These are phyloP conservation scores for Andricus quercusramuli DNA, from an alignment of 2,888 invertebrate genomes.

Conservation along the genomic window DNA sequence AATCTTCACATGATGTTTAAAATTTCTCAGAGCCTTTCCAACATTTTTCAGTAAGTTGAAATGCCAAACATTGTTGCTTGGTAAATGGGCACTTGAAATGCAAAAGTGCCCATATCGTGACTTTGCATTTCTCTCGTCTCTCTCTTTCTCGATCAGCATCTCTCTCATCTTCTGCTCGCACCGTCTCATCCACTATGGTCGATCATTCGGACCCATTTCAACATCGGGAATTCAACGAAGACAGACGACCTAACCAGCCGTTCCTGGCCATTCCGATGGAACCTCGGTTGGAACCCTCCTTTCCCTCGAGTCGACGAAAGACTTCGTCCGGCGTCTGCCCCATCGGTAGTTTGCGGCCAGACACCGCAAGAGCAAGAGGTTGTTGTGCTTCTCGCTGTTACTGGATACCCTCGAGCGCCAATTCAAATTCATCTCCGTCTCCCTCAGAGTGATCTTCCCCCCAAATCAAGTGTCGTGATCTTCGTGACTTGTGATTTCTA, in stretches of 20 bases:
- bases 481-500: constrained; percentile 5
- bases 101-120: constrained; percentile 32
- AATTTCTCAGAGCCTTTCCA: background rate
- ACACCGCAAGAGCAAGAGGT: constrained; percentile 31
- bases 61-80: constrained; percentile 27
- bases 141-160: constrained; percentile 3
- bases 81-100: constrained; percentile 33
- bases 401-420: background rate
- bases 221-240: constrained; percentile 15
- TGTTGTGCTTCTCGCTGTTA: background rate
- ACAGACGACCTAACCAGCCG: constrained; percentile 24
- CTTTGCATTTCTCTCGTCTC: constrained; percentile 27
- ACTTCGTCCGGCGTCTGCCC: constrained; percentile 25
- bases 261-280: constrained; percentile 14
- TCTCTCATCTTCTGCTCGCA: constrained; percentile 18
- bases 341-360: constrained; percentile 29
- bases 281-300: constrained; percentile 29
- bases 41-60: constrained; percentile 13
- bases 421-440: constrained; percentile 1
- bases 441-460: background rate
- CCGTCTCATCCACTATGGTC: constrained; percentile 14
- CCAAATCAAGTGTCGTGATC: constrained; percentile 1
- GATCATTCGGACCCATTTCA: constrained; percentile 17
- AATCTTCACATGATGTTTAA: background rate
- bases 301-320: constrained; percentile 31